These are phyloP conservation scores for Pungitius pungitius DNA, from an alignment of 2,113 vertebrate species.

Conservation along the genomic window DNA sequence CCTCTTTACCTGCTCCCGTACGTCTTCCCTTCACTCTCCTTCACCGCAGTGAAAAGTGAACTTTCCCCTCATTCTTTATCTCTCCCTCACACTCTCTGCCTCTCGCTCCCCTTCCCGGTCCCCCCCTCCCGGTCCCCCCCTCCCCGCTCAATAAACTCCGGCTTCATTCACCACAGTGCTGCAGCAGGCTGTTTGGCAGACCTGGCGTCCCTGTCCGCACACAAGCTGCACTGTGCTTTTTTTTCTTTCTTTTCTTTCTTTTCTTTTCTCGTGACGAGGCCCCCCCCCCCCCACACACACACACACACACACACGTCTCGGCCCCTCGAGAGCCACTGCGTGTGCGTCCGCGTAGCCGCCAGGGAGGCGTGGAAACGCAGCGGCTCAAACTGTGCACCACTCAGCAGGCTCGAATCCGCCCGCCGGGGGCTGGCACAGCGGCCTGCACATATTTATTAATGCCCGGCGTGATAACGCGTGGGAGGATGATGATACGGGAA, in stretches of 20 bases:
- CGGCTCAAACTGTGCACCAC: conserved; percentile 16
- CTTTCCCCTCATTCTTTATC: conserved; percentile 50
- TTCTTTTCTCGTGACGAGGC: conserved; percentile 48
- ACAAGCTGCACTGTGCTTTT: conserved; percentile 71
- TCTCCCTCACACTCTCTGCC: conserved; percentile 13
- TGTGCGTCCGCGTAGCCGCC: conserved; percentile 14
- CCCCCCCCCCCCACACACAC: conserved; percentile 28
- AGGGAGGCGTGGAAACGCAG: conserved; percentile 15
- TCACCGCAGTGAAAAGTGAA: conserved; percentile 47
- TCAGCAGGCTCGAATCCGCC: conserved; percentile 6
- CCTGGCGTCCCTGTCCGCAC: conserved; percentile 58
- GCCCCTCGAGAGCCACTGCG: conserved; percentile 51
- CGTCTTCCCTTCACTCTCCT: conserved; percentile 1
- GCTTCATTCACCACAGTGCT: conserved; percentile 66
- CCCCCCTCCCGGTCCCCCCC: conserved; percentile 55
- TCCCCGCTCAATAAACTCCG: conserved; percentile 64
- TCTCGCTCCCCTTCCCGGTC: not conserved
- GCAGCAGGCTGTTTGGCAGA: conserved; percentile 70
- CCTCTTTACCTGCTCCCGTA: conserved; percentile 9
- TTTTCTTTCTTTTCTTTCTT: not conserved
- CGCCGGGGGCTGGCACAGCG: conserved; percentile 6
- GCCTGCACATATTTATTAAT: conserved; percentile 31
- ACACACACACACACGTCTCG: conserved; percentile 60
- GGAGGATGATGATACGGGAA: conserved; percentile 50
- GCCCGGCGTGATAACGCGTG: conserved; percentile 7